Percentiles rank a stretch among this genome's conserved stretches.
Conservation (phyloP, 2,797 vertebrate species). For the Aplochiton taeniatus region DNA sequence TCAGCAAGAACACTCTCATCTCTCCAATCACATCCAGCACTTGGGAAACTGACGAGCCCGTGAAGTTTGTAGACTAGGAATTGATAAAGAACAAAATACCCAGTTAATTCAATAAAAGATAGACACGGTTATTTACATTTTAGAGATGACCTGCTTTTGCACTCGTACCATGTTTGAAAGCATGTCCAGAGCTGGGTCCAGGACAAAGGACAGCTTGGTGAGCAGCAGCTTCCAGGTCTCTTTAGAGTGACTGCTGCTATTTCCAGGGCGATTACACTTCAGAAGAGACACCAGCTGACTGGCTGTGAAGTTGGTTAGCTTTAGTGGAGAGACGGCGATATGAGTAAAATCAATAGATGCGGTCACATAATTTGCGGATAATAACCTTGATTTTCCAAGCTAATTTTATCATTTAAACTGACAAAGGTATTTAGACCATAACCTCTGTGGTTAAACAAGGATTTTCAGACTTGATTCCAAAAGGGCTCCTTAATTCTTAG, state of each 20-base stretch:
- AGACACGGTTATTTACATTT: no score
- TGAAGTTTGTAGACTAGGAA: conserved; percentile 34
- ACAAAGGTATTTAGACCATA: background rate
- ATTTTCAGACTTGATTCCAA: no score
- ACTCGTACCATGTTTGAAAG: conserved; percentile 43
- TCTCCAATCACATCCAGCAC: conserved; percentile 69
- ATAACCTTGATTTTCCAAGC: no score
- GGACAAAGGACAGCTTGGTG: conserved; percentile 40
- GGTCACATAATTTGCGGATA: no score
- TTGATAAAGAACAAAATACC: background rate
- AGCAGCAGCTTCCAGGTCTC: conserved; percentile 71
- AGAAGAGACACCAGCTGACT: conserved; percentile 21
- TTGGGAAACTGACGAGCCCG: conserved; percentile 30
- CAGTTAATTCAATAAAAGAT: no score
- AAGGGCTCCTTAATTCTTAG: background rate
- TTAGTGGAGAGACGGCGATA: background rate
- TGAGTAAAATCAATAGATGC: background rate
- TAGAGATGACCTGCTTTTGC: background rate
- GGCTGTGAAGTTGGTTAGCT: conserved; percentile 5
- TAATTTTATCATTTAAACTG: background rate
- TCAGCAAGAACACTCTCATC: conserved; percentile 58
- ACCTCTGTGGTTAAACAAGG: no score
- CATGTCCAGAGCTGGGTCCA: conserved; percentile 64
- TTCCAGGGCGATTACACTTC: conserved; percentile 7
- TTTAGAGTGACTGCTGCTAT: conserved; percentile 51